phyloP scores from a whole-genome alignment of 2,113 vertebrate genomes.

The Hippocampus barbouri region DNA sequence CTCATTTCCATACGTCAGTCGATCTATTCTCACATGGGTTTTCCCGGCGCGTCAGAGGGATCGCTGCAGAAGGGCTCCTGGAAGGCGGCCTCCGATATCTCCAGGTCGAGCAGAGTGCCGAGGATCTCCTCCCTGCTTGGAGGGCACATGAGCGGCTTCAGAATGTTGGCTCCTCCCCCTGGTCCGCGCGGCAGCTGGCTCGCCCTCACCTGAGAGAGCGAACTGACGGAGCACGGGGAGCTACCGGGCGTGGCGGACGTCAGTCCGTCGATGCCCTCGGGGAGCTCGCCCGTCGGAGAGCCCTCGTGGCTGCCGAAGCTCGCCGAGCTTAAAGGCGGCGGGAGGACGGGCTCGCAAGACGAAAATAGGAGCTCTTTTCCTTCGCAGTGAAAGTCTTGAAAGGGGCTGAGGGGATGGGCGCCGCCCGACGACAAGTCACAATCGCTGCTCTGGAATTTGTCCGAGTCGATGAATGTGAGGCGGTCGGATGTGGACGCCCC shows the following conservation, averaged over 20 bases:
- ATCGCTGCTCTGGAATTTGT: conserved; percentile 75
- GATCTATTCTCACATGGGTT: conserved; percentile 80
- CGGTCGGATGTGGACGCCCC: conserved; percentile 67
- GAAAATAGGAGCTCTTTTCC: conserved; percentile 76
- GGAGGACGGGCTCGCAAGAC: conserved; percentile 71
- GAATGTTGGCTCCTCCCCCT: conserved; percentile 77
- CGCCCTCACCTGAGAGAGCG: conserved; percentile 85
- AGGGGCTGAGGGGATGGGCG: conserved; percentile 78
- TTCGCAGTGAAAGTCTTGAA: conserved; percentile 87
- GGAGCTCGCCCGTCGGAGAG: conserved; percentile 82
- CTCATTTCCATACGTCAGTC: too few relatives aligned
- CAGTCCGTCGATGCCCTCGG: conserved; percentile 79
- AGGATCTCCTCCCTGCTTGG: conserved; percentile 95
- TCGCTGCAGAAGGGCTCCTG: conserved; percentile 97
- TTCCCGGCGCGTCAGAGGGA: conserved; percentile 89
- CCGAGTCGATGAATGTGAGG: conserved; percentile 70
- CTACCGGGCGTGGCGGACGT: conserved; percentile 90
- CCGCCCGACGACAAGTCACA: conserved; percentile 74
- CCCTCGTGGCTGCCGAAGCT: conserved; percentile 81
- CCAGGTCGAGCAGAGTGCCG: conserved; percentile 84
- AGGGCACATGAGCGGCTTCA: conserved; percentile 97
- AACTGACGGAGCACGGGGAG: conserved; percentile 88
- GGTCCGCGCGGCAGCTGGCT: conserved; percentile 78
- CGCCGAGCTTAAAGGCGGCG: conserved; percentile 76
- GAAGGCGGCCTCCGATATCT: conserved; percentile 90